Conservation (phyloP, 2,888 invertebrate species). For the Drosophila picticornis region DNA sequence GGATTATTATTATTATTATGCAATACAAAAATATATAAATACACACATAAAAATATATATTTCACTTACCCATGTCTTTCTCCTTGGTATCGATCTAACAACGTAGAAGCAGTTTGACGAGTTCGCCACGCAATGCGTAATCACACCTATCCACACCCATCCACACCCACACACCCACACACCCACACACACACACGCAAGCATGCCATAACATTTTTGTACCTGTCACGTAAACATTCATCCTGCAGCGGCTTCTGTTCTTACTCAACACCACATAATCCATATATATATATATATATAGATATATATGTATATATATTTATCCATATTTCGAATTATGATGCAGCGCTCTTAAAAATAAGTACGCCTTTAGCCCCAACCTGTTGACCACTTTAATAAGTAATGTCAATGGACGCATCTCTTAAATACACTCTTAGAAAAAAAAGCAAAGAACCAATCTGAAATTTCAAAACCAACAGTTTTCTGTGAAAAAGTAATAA, state of each 20-base stretch:
- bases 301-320: not conserved
- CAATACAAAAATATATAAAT: not conserved
- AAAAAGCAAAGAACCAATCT: slow-evolving; percentile 11
- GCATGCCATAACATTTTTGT: slow-evolving; percentile 1
- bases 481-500: no score
- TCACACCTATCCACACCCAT: slow-evolving; percentile 1
- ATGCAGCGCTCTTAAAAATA: not conserved
- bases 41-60: not conserved
- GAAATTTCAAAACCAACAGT: no score
- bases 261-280: slow-evolving; percentile 24
- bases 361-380: not conserved
- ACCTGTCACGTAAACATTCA: slow-evolving; percentile 17
- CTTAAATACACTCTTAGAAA: not conserved
- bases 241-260: not conserved
- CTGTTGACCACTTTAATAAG: not conserved
- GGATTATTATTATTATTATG: not conserved
- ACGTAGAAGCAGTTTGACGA: slow-evolving; percentile 1
- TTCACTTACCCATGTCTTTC: not conserved
- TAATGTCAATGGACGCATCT: not conserved
- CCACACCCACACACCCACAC: not conserved
- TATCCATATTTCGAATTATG: not conserved
- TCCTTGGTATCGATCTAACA: slow-evolving; percentile 51
- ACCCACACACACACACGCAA: slow-evolving; percentile 9
- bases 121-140: slow-evolving; percentile 31
- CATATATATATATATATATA: not conserved